phyloP scores from a whole-genome alignment of 92 coral and sea anemone species.

The Anthopleura xanthogrammica region DNA sequence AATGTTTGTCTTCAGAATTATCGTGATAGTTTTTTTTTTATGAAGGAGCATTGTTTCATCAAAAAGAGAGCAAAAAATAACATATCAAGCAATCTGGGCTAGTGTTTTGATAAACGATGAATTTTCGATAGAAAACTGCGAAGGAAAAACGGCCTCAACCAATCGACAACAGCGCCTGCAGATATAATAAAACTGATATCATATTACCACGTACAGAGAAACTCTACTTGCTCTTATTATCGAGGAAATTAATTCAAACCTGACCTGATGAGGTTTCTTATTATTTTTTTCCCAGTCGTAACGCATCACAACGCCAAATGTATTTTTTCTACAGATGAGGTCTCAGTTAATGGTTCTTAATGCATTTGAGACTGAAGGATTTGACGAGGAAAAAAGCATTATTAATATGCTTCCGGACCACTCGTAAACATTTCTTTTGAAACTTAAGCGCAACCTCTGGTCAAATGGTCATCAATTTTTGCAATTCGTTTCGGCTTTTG shows the following conservation, averaged over 20 bases:
- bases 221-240: neutral
- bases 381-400: neutral
- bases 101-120: conserved; percentile 7
- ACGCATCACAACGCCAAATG: neutral
- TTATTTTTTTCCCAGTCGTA: neutral
- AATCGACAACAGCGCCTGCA: neutral
- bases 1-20: neutral
- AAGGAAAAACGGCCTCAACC: neutral
- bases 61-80: neutral
- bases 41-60: neutral
- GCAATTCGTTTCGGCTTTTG: no score
- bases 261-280: neutral
- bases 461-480: neutral
- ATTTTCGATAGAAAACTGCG: neutral
- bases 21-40: neutral
- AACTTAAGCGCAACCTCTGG: neutral
- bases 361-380: neutral
- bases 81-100: neutral
- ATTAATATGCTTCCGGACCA: conserved; percentile 1
- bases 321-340: neutral
- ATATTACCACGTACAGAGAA: neutral
- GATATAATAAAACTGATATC: neutral
- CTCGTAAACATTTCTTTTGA: neutral
- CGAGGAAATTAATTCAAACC: neutral
- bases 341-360: neutral